phyloP scores from a whole-genome alignment of 2,888 invertebrate genomes.

The Melieria crassipennis region DNA sequence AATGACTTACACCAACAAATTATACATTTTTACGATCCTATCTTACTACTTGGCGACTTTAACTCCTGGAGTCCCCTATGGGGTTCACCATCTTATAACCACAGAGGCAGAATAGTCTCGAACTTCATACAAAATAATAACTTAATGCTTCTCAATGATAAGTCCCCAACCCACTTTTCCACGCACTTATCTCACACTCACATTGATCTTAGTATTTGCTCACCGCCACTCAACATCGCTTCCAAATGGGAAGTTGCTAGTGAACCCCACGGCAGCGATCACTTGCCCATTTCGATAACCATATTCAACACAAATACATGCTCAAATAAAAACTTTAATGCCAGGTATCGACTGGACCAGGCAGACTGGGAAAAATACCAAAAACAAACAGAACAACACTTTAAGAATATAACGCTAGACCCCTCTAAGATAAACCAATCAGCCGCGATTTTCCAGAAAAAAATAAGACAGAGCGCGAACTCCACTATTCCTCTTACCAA shows the following conservation, averaged over 20 bases:
- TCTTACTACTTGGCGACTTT: constrained; percentile 8
- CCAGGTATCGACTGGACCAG: not conserved
- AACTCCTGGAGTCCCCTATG: constrained; percentile 17
- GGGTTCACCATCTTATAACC: constrained; percentile 10
- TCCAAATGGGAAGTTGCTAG: not conserved
- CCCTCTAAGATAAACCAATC: constrained; percentile 1
- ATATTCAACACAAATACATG: no score
- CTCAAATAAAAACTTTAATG: not conserved
- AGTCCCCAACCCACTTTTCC: constrained; percentile 22
- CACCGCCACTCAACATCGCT: not conserved
- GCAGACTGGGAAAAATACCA: constrained; percentile 4
- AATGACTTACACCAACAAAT: not conserved
- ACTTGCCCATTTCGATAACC: constrained; percentile 5
- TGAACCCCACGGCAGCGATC: constrained; percentile 21
- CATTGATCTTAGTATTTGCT: constrained; percentile 14
- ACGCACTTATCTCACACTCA: constrained; percentile 5
- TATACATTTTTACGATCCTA: not conserved
- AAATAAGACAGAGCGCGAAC: constrained; percentile 5
- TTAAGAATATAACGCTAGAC: not conserved
- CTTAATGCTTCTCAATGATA: constrained; percentile 12
- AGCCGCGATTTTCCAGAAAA: not conserved
- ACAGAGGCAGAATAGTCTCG: constrained; percentile 6
- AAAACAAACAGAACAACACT: not conserved
- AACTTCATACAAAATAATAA: constrained; percentile 5
- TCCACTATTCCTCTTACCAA: not conserved